A percentile compares a stretch with the other conserved stretches of the same genome.
Conservation (phyloP, 2,888 invertebrate species). For the Papilio elwesi region DNA sequence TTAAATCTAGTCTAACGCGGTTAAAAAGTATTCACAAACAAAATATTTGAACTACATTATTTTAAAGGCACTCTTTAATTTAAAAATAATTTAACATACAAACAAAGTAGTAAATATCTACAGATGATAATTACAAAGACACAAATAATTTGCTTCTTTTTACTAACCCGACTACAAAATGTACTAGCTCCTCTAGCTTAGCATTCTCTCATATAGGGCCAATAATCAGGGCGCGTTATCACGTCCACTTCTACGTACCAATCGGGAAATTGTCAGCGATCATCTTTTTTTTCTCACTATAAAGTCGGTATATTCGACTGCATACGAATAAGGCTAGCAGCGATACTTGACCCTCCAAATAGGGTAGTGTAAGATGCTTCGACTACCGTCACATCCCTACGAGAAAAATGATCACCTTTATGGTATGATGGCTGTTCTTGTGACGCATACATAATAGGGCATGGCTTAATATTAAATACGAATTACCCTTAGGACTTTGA, state of each 20-base stretch:
- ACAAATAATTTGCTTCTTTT: background rate
- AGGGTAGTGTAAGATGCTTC: constrained; percentile 54
- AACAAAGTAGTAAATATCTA: background rate
- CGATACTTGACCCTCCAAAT: constrained; percentile 54
- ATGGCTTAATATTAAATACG: constrained; percentile 21
- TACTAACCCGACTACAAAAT: background rate
- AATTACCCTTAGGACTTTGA: background rate
- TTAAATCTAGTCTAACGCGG: too few species aligned
- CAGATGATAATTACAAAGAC: background rate
- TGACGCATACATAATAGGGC: constrained; percentile 40
- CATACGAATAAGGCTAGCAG: constrained; percentile 51
- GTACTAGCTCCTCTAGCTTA: background rate
- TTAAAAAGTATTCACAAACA: too few species aligned
- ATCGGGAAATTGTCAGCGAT: constrained; percentile 22
- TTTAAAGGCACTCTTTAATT: too few species aligned
- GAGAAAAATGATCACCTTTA: constrained; percentile 48
- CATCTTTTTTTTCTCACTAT: constrained; percentile 24
- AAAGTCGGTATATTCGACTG: constrained; percentile 42
- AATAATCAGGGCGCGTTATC: constrained; percentile 12
- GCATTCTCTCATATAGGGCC: background rate
- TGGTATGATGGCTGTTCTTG: constrained; percentile 48
- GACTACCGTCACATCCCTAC: constrained; percentile 57
- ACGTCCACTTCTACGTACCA: constrained; percentile 13
- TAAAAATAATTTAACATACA: too few species aligned
- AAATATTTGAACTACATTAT: background rate